These are phyloP conservation scores for Mellivora capensis DNA, from an alignment of 2,113 vertebrate genomes.

Conservation along the genomic window DNA sequence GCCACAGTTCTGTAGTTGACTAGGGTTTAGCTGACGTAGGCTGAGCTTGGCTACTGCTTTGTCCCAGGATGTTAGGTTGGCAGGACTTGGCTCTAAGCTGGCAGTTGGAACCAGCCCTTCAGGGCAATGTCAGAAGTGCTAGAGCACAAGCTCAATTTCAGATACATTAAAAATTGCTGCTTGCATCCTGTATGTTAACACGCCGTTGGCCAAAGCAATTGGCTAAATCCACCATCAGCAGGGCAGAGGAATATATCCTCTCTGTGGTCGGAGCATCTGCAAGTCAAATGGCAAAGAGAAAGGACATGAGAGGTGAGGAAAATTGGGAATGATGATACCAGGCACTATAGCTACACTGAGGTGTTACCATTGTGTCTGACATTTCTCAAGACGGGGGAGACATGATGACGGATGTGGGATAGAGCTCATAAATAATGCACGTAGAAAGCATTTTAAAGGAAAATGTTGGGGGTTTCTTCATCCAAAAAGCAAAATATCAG, in stretches of 20 bases:
- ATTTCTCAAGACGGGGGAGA: background rate
- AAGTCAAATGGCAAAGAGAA: background rate
- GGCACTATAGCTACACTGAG: background rate
- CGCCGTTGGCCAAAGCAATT: background rate
- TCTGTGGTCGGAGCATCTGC: background rate
- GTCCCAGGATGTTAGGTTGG: background rate
- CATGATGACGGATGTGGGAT: background rate
- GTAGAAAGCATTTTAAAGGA: background rate
- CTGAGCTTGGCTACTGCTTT: background rate
- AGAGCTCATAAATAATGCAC: background rate
- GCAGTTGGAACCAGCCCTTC: background rate
- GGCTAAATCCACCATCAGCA: background rate
- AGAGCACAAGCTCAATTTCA: background rate
- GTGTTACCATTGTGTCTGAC: background rate
- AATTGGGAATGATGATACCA: background rate
- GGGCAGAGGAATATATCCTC: background rate
- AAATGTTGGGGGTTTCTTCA: background rate
- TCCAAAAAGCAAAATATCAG: background rate
- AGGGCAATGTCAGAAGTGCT: background rate
- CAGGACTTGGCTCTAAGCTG: background rate
- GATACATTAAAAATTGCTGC: background rate
- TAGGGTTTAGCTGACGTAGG: background rate
- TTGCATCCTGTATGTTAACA: accelerated
- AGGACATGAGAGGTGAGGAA: background rate
- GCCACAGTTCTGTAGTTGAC: background rate